phyloP scores from a whole-genome alignment of 1,140 invertebrate genomes.

The Procambarus clarkii region DNA sequence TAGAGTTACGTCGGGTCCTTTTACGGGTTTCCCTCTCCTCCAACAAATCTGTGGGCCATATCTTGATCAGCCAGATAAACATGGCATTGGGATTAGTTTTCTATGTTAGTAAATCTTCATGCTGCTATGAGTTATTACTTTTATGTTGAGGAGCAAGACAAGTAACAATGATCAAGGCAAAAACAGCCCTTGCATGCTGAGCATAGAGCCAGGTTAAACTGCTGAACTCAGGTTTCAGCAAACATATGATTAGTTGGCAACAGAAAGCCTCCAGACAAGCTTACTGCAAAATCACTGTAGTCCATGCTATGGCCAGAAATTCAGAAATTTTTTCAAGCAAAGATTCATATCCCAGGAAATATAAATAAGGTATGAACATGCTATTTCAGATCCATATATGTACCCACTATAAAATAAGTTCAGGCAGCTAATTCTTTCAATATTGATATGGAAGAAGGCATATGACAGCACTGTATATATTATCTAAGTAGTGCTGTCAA shows the following conservation, averaged over 20 bases:
- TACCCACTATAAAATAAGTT: slow-evolving; percentile 23
- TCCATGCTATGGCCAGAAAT: slow-evolving; percentile 29
- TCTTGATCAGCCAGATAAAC: slow-evolving; percentile 42
- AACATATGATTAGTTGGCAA: slow-evolving; percentile 10
- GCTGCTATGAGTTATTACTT: slow-evolving; percentile 27
- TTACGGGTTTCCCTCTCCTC: slow-evolving; percentile 70
- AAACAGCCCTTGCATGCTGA: slow-evolving; percentile 48
- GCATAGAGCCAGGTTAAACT: slow-evolving; percentile 7
- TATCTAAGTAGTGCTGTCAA: not conserved
- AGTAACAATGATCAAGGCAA: slow-evolving; percentile 31
- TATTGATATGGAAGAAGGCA: not conserved
- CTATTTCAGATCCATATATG: slow-evolving; percentile 26
- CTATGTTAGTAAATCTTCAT: slow-evolving; percentile 52
- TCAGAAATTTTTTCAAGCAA: not conserved
- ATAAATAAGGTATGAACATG: slow-evolving; percentile 51
- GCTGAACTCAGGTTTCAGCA: slow-evolving; percentile 31
- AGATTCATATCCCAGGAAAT: slow-evolving; percentile 27
- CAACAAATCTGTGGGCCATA: slow-evolving; percentile 73
- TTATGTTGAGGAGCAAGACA: slow-evolving; percentile 22
- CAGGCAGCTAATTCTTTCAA: slow-evolving; percentile 8
- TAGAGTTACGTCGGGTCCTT: slow-evolving; percentile 66
- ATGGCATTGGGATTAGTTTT: slow-evolving; percentile 41
- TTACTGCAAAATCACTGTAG: slow-evolving; percentile 18
- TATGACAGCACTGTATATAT: not conserved
- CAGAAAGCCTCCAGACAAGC: slow-evolving; percentile 36